Conservation (phyloP, 1,140 invertebrate species). For the Drosophila suzukii region DNA sequence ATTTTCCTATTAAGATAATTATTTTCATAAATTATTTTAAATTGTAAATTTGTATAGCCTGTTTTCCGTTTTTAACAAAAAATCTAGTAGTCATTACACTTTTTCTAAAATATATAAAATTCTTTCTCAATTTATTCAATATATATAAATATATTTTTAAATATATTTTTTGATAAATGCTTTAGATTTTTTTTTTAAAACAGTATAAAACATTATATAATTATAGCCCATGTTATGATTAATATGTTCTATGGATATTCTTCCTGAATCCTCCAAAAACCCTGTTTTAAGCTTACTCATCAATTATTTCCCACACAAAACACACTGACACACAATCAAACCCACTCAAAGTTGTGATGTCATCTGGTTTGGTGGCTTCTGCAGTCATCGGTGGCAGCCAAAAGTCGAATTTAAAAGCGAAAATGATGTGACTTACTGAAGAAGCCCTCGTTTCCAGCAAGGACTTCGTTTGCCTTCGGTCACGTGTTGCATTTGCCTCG, state of each 20-base stretch:
- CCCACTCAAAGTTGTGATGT: slow-evolving; percentile 70
- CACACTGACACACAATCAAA: slow-evolving; percentile 36
- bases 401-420: slow-evolving; percentile 60
- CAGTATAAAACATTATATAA: neutral
- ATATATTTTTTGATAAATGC: too few relatives aligned
- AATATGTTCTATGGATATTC: neutral
- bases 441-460: slow-evolving; percentile 14
- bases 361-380: slow-evolving; percentile 57
- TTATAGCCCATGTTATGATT: neutral
- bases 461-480: slow-evolving; percentile 39
- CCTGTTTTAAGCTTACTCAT: slow-evolving; percentile 37
- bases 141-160: too few relatives aligned
- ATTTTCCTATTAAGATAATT: too few relatives aligned
- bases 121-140: neutral
- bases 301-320: slow-evolving; percentile 20
- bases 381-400: slow-evolving; percentile 33
- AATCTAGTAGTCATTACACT: too few relatives aligned
- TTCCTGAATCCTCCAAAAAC: neutral
- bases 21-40: too few relatives aligned
- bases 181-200: too few relatives aligned
- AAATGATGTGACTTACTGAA: slow-evolving; percentile 54
- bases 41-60: neutral
- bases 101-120: neutral
- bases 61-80: too few relatives aligned
- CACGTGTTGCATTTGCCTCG: slow-evolving; percentile 61